phyloP scores from a whole-genome alignment of 2,888 invertebrate genomes.

The Tenthredo notha region DNA sequence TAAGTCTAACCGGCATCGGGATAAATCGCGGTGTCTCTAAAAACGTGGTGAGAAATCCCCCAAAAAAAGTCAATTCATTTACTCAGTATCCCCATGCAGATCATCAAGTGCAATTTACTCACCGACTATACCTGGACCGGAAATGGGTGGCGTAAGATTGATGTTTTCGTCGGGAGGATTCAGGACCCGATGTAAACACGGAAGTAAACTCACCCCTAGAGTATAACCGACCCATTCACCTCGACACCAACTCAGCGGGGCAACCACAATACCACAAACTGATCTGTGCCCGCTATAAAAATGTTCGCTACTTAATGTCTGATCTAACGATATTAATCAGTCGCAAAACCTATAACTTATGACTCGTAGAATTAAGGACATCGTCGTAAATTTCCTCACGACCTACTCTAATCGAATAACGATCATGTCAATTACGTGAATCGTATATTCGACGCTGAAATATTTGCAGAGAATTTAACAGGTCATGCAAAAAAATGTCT shows the following conservation, averaged over 20 bases:
- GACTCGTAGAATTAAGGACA: neutral
- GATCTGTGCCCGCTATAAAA: constrained; percentile 59
- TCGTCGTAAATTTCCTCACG: neutral
- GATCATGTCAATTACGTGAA: neutral
- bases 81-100: neutral
- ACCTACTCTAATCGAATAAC: constrained; percentile 21
- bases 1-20: neutral
- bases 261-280: constrained; percentile 80
- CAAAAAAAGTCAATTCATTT: too few species aligned
- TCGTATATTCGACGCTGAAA: neutral
- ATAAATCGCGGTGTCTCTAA: neutral
- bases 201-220: constrained; percentile 80
- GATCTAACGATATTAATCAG: neutral
- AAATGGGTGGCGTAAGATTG: constrained; percentile 6
- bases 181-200: constrained; percentile 78
- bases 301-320: constrained; percentile 5
- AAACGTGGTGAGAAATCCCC: neutral
- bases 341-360: neutral
- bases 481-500: neutral
- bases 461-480: neutral
- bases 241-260: constrained; percentile 83
- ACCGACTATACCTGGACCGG: constrained; percentile 22
- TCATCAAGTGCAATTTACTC: constrained; percentile 38
- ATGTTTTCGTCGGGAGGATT: constrained; percentile 53
- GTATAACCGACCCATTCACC: constrained; percentile 84